Conservation (phyloP, 2,113 vertebrate genomes). For the Pardalotus punctatus region DNA sequence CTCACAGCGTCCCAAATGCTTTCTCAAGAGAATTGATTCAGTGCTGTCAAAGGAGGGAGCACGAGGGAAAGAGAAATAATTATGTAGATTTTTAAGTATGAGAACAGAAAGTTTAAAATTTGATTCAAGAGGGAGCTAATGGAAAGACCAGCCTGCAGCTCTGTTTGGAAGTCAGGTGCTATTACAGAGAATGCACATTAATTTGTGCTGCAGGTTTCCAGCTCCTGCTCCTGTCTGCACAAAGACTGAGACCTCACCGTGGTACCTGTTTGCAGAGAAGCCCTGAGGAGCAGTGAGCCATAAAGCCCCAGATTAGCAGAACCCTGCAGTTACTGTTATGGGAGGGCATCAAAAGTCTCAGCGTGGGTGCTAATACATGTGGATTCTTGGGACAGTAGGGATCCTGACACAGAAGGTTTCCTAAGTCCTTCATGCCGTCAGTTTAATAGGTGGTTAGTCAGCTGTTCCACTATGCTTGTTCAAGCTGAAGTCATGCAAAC, state of each 20-base stretch:
- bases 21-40: not conserved
- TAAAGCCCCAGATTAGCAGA: not conserved
- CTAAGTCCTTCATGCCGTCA: not conserved
- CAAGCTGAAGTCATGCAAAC: not conserved
- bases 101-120: conserved; percentile 10
- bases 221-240: not conserved
- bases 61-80: not conserved
- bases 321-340: not conserved
- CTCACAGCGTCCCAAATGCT: not conserved
- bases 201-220: not conserved
- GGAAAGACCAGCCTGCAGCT: not conserved
- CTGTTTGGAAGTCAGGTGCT: not conserved
- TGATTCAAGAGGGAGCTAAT: not conserved
- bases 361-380: fast-evolving
- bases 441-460: not conserved
- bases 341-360: not conserved
- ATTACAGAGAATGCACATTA: not conserved
- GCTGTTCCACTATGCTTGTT: not conserved
- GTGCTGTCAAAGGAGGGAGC: not conserved
- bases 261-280: not conserved
- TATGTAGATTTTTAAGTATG: not conserved
- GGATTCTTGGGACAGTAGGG: not conserved
- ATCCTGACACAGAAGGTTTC: not conserved
- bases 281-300: not conserved
- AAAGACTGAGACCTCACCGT: not conserved